Percentiles rank a stretch among this genome's conserved stretches.
phyloP scores from a whole-genome alignment of 2,113 vertebrate species.

The Okapia johnstoni region DNA sequence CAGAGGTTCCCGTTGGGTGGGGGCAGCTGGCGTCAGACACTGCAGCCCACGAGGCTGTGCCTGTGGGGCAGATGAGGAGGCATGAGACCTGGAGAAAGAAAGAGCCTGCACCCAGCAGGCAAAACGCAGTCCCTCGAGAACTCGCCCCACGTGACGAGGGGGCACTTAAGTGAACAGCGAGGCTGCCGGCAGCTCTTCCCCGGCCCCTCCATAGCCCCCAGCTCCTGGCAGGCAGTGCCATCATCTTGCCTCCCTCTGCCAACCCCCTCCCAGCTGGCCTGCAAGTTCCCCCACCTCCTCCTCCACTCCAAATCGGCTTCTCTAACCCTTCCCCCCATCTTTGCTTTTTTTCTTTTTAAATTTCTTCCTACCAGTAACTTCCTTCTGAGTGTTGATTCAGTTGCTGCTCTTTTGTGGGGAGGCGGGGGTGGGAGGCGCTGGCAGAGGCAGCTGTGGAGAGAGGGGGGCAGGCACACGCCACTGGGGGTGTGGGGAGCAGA shows the following conservation, averaged over 20 bases:
- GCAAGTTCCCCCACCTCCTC: neutral
- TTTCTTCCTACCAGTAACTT: neutral
- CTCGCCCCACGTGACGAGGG: fast-evolving
- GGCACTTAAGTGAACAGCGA: no score
- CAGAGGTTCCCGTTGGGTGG: fast-evolving
- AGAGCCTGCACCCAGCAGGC: no score
- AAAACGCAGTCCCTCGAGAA: neutral
- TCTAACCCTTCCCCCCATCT: neutral
- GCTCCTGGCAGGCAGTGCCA: no score
- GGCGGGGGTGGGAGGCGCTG: neutral
- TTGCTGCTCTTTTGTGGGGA: neutral
- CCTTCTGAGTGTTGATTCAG: neutral
- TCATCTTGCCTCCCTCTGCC: neutral
- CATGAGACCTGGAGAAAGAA: neutral
- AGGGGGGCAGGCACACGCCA: neutral
- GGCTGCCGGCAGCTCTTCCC: fast-evolving
- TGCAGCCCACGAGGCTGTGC: fast-evolving
- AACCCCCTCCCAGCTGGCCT: no score
- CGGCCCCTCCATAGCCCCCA: neutral
- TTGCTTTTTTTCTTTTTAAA: neutral
- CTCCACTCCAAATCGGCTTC: neutral
- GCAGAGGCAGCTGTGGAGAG: neutral
- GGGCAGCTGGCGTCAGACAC: neutral
- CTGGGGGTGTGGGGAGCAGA: neutral
- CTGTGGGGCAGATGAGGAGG: neutral